These are phyloP conservation scores for Eupristina koningsbergeri DNA, from an alignment of 1,140 invertebrate species.

Conservation along the genomic window DNA sequence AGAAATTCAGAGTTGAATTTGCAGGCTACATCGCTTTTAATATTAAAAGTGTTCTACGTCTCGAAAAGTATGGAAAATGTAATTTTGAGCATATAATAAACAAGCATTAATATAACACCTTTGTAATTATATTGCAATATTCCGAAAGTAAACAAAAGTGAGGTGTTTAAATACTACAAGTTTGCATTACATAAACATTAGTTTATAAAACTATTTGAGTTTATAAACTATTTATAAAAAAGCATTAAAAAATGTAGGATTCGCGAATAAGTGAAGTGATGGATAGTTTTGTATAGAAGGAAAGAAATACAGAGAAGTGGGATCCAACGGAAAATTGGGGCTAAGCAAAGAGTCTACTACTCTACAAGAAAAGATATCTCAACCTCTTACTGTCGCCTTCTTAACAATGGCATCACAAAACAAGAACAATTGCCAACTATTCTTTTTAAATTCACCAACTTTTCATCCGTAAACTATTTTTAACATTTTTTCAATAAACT, in stretches of 20 bases:
- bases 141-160: not conserved
- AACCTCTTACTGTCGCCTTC: not conserved
- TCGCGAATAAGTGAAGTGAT: not conserved
- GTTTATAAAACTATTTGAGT: not conserved
- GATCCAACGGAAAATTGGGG: slow-evolving; percentile 36
- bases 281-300: slow-evolving; percentile 2
- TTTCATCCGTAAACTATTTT: slow-evolving; percentile 8
- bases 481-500: not conserved
- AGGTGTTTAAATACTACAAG: not conserved
- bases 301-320: not conserved
- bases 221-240: too few species aligned
- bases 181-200: not conserved
- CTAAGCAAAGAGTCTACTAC: slow-evolving; percentile 34
- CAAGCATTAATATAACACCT: too few species aligned
- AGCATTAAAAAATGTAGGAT: not conserved
- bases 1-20: slow-evolving; percentile 9
- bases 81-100: too few species aligned
- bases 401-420: slow-evolving; percentile 40
- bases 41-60: not conserved
- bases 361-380: slow-evolving; percentile 32
- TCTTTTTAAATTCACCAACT: slow-evolving; percentile 21
- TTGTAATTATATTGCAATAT: too few species aligned
- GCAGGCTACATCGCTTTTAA: not conserved
- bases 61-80: not conserved
- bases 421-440: slow-evolving; percentile 31